Conservation (phyloP, 1,140 invertebrate genomes). For the Laupala kohalensis region DNA sequence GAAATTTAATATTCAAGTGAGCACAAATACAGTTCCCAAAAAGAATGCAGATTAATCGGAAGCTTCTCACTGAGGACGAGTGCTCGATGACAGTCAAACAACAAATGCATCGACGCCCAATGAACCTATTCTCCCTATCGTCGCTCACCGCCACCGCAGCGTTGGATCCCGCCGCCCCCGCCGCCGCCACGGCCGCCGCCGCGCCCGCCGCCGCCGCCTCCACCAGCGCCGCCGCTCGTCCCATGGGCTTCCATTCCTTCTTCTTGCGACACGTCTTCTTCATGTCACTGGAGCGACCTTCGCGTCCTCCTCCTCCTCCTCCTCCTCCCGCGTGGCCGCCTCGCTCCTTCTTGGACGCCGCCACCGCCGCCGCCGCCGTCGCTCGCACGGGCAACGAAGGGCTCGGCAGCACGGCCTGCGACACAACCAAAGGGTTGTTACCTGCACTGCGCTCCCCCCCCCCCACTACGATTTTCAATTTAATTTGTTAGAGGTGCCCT, state of each 20-base stretch:
- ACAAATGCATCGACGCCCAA: too few species aligned
- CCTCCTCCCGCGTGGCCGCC: neutral
- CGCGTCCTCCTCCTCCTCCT: slow-evolving; percentile 14
- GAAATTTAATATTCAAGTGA: too few species aligned
- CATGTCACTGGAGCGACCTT: slow-evolving; percentile 29
- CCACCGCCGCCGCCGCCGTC: neutral
- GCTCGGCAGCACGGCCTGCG: slow-evolving; percentile 36
- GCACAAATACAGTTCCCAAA: too few species aligned
- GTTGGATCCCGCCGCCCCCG: slow-evolving; percentile 17
- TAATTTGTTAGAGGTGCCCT: too few species aligned
- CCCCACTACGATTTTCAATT: slow-evolving; percentile 52
- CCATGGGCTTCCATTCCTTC: slow-evolving; percentile 37
- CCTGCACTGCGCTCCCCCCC: slow-evolving; percentile 74
- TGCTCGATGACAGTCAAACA: too few species aligned
- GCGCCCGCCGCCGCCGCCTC: neutral
- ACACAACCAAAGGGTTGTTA: slow-evolving; percentile 49
- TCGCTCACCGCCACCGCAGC: slow-evolving; percentile 62
- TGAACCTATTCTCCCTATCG: slow-evolving; percentile 64
- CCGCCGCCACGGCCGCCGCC: neutral
- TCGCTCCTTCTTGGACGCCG: neutral
- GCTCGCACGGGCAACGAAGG: slow-evolving; percentile 19
- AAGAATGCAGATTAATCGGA: too few species aligned
- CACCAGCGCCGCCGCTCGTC: slow-evolving; percentile 1
- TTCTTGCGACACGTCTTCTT: slow-evolving; percentile 41
- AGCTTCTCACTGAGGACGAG: too few species aligned